A percentile compares a stretch with the other conserved stretches of the same genome.
Evolutionary conservation across 2,888 invertebrate species (phyloP).

Genomic region (Cephus pulcher): DNA sequence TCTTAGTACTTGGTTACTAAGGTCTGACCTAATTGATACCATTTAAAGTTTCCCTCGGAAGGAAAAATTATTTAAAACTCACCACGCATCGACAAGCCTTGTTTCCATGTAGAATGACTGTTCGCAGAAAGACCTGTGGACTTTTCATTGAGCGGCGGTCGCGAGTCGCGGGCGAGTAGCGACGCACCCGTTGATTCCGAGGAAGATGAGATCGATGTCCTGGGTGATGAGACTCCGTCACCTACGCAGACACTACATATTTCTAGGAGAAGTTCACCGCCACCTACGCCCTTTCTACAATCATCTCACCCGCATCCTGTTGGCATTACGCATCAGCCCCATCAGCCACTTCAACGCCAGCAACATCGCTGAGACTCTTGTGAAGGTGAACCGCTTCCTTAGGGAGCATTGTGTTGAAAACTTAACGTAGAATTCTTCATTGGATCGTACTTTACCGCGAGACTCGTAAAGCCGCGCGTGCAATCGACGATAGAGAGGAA

Average conservation of each 20-base stretch:
- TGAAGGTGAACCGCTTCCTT: not conserved
- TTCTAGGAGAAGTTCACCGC: constrained; percentile 43
- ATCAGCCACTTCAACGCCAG: constrained; percentile 51
- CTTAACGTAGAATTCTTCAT: not conserved
- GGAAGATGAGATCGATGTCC: constrained; percentile 61
- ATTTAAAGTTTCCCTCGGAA: constrained; percentile 1
- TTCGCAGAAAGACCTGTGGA: constrained; percentile 60
- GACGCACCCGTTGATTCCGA: constrained; percentile 58
- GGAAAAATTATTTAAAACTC: not conserved
- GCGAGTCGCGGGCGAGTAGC: constrained; percentile 60
- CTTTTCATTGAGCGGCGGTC: constrained; percentile 52
- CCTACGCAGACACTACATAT: constrained; percentile 35
- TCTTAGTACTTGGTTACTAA: not conserved
- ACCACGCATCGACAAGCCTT: not conserved
- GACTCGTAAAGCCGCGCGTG: not conserved
- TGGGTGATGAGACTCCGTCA: constrained; percentile 59
- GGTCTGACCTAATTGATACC: constrained; percentile 34
- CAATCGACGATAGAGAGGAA: not conserved
- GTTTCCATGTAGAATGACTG: constrained; percentile 12
- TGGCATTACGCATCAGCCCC: constrained; percentile 48
- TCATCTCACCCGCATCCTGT: constrained; percentile 51
- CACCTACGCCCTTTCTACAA: constrained; percentile 44
- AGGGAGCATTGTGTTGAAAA: not conserved
- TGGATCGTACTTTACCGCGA: not conserved
- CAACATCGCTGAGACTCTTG: constrained; percentile 54